Evolutionary conservation across 2,113 vertebrate species (phyloP).

Genomic region (Sander lucioperca): DNA sequence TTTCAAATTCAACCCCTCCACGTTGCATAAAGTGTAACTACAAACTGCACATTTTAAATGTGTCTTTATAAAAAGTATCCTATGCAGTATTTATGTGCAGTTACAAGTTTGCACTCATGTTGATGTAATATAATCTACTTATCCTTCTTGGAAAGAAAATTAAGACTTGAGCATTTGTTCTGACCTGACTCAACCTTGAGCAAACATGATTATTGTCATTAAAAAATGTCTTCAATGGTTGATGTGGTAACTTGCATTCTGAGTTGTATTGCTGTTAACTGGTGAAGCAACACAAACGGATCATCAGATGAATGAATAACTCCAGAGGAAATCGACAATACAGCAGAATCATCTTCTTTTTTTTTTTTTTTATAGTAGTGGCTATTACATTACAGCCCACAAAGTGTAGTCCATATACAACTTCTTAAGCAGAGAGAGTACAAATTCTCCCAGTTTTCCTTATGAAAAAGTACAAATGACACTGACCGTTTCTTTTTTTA

Average conservation of each 20-base stretch:
- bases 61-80: conserved; percentile 3
- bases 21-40: conserved; percentile 22
- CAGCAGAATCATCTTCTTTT: background rate
- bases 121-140: background rate
- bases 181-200: conserved; percentile 55
- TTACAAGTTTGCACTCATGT: conserved; percentile 29
- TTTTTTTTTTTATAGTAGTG: background rate
- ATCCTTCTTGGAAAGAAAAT: conserved; percentile 16
- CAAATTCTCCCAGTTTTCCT: background rate
- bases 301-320: background rate
- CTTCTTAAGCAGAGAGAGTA: background rate
- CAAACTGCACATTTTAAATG: conserved; percentile 43
- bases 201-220: conserved; percentile 63
- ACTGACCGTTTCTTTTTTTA: background rate
- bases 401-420: background rate
- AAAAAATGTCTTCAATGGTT: conserved; percentile 47
- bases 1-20: conserved; percentile 24
- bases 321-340: background rate
- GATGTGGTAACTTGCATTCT: background rate
- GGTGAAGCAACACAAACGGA: background rate
- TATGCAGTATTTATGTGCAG: conserved; percentile 58
- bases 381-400: background rate
- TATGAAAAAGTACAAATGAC: background rate
- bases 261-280: background rate
- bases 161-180: conserved; percentile 23